phyloP scores from a whole-genome alignment of 2,888 invertebrate genomes.

The Eurois occulta region DNA sequence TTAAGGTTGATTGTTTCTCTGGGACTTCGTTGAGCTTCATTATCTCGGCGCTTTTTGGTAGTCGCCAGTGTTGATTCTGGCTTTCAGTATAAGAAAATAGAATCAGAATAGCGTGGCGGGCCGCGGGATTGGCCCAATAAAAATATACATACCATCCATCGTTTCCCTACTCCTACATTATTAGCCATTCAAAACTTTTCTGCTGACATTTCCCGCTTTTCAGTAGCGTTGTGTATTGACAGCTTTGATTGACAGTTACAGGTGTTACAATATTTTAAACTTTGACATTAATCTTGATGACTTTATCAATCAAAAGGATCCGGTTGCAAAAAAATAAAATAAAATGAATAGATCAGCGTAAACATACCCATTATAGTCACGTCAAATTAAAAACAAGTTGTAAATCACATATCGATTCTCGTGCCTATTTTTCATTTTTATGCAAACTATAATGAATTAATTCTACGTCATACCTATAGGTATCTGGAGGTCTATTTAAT shows the following conservation, averaged over 20 bases:
- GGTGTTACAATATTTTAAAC: background rate
- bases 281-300: constrained; percentile 6
- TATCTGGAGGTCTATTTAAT: background rate
- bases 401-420: constrained; percentile 37
- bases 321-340: constrained; percentile 10
- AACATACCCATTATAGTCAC: constrained; percentile 40
- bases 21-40: no score
- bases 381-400: constrained; percentile 47
- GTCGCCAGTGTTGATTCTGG: no score
- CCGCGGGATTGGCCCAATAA: no score
- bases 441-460: constrained; percentile 24
- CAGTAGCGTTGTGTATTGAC: background rate
- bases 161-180: background rate
- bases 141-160: no score
- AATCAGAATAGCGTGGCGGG: no score
- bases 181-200: background rate
- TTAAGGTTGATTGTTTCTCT: no score
- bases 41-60: no score
- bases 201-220: background rate
- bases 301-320: constrained; percentile 30
- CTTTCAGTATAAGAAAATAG: no score
- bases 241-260: background rate
- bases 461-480: constrained; percentile 16
- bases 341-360: constrained; percentile 8
- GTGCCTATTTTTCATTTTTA: constrained; percentile 27